phyloP scores from a whole-genome alignment of 2,888 invertebrate genomes.

The Lasioglossum marginatum region DNA sequence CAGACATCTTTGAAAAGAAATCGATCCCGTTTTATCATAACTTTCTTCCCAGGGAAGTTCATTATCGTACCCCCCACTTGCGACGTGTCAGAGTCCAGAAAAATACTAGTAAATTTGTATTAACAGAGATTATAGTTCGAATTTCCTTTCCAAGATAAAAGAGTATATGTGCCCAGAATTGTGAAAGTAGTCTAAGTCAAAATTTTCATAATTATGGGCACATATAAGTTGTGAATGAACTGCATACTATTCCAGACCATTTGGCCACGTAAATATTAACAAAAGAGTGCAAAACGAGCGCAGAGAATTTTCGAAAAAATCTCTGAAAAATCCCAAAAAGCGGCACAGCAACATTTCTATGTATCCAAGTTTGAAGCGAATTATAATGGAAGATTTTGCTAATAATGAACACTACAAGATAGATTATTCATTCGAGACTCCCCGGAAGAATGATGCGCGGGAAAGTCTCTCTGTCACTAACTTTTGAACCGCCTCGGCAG shows the following conservation, averaged over 20 bases:
- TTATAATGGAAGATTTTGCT: neutral
- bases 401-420: neutral
- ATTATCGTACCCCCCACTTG: no score
- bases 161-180: no score
- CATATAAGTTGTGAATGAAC: no score
- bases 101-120: no score
- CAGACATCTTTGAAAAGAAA: no score
- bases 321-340: neutral
- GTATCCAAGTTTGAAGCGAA: neutral
- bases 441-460: slow-evolving; percentile 1
- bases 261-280: neutral
- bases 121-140: no score
- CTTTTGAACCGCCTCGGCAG: slow-evolving; percentile 51
- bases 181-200: no score
- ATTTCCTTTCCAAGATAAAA: no score
- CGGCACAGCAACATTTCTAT: neutral
- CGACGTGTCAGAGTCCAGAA: no score
- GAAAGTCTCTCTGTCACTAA: slow-evolving; percentile 33
- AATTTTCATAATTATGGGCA: no score
- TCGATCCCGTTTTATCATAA: no score
- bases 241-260: neutral
- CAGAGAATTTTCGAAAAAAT: neutral
- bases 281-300: neutral
- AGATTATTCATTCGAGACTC: neutral
- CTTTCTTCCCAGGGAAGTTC: no score